These are phyloP conservation scores for Limnephilus auricula DNA, from an alignment of 2,888 invertebrate species.

Conservation along the genomic window DNA sequence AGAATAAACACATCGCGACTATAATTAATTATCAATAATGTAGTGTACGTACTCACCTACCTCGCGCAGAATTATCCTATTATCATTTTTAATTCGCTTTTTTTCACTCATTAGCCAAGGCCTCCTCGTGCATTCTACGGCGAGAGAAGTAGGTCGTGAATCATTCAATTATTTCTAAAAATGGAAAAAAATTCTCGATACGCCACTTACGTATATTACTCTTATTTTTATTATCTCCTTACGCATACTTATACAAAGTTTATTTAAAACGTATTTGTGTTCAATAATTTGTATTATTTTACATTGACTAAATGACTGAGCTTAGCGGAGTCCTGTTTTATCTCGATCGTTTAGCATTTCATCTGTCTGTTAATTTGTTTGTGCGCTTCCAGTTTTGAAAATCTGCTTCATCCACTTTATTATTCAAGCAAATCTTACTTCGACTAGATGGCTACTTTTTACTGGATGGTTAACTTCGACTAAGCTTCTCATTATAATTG, in stretches of 20 bases:
- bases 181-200: not conserved
- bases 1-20: too few species aligned
- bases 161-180: not conserved
- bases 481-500: too few species aligned
- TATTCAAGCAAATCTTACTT: too few species aligned
- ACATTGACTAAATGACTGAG: not conserved
- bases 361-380: too few species aligned
- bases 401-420: too few species aligned
- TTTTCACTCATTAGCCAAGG: slow-evolving; percentile 5
- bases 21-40: not conserved
- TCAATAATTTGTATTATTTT: not conserved
- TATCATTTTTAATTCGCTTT: slow-evolving; percentile 2
- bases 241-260: not conserved
- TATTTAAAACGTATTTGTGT: not conserved
- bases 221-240: not conserved
- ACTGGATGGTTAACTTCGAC: too few species aligned
- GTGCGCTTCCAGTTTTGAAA: too few species aligned
- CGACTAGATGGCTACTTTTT: too few species aligned
- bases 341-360: too few species aligned
- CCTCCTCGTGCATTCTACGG: not conserved
- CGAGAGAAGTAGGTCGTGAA: slow-evolving; percentile 15
- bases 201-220: not conserved
- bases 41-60: not conserved
- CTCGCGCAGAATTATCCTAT: not conserved
- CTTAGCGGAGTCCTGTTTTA: too few species aligned